Conservation (phyloP, 2,797 vertebrate genomes). For the Pantherophis alleghaniensis region DNA sequence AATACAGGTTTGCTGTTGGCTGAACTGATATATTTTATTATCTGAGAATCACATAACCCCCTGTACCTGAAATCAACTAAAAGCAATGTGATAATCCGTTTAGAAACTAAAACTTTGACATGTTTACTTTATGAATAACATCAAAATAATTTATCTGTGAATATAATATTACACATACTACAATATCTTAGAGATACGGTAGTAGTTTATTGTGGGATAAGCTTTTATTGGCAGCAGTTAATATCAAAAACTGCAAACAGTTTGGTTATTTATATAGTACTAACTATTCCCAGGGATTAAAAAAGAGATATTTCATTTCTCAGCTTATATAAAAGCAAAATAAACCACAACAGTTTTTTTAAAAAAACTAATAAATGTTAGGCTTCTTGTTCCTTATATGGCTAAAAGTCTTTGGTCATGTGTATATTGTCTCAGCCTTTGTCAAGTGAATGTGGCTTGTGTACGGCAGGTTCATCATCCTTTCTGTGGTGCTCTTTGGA, state of each 20-base stretch:
- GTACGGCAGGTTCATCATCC: conserved; percentile 89
- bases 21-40: neutral
- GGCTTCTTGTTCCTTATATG: neutral
- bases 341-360: neutral
- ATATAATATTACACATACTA: neutral
- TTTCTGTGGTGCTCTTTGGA: conserved; percentile 97
- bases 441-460: conserved; percentile 29
- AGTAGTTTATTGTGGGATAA: neutral
- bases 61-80: neutral
- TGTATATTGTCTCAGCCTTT: neutral
- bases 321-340: neutral
- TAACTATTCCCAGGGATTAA: neutral
- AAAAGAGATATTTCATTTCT: neutral
- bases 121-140: neutral
- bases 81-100: neutral
- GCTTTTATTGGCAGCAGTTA: neutral
- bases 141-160: neutral
- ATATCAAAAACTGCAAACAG: neutral
- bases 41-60: neutral
- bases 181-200: neutral
- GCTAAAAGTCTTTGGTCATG: neutral
- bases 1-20: neutral
- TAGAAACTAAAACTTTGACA: neutral
- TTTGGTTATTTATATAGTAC: neutral
- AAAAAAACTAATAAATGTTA: neutral